Evolutionary conservation across 2,888 invertebrate genomes (phyloP).

Genomic region (Agrotis puta): DNA sequence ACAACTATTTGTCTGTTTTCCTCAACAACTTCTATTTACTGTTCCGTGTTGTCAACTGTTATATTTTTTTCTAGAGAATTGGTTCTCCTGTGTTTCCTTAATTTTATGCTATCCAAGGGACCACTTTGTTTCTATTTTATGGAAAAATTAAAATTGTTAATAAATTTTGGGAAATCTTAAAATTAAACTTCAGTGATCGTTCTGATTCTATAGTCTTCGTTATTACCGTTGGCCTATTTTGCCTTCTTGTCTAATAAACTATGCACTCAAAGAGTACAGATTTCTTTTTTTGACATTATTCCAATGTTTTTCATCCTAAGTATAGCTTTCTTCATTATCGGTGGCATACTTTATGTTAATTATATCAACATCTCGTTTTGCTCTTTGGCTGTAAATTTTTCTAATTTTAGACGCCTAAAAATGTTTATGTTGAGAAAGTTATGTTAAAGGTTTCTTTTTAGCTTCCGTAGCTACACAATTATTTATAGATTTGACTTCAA

Average conservation of each 20-base stretch:
- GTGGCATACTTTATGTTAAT: slow-evolving; percentile 33
- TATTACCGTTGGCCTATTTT: slow-evolving; percentile 7
- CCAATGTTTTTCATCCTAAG: slow-evolving; percentile 33
- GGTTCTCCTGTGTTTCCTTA: slow-evolving; percentile 23
- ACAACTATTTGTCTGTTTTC: slow-evolving; percentile 50
- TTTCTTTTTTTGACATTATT: slow-evolving; percentile 22
- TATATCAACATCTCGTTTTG: slow-evolving; percentile 21
- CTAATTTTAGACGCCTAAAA: slow-evolving; percentile 4
- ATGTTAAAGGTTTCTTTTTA: slow-evolving; percentile 4
- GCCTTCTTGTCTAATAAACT: slow-evolving; percentile 4
- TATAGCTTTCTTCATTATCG: slow-evolving; percentile 24
- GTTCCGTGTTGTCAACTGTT: slow-evolving; percentile 18
- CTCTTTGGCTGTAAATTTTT: slow-evolving; percentile 8
- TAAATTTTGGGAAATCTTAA: slow-evolving; percentile 1
- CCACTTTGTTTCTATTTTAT: slow-evolving; percentile 19
- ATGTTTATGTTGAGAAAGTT: slow-evolving; percentile 1
- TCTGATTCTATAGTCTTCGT: slow-evolving; percentile 3
- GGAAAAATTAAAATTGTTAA: too few relatives aligned
- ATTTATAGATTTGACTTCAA: slow-evolving; percentile 21
- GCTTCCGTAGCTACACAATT: background rate
- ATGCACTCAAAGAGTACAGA: slow-evolving; percentile 19
- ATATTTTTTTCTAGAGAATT: slow-evolving; percentile 20
- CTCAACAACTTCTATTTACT: slow-evolving; percentile 30
- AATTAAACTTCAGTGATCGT: background rate
- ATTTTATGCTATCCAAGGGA: slow-evolving; percentile 28